These are phyloP conservation scores for Sacculina carcini DNA, from an alignment of 2,888 invertebrate genomes.

Conservation along the genomic window DNA sequence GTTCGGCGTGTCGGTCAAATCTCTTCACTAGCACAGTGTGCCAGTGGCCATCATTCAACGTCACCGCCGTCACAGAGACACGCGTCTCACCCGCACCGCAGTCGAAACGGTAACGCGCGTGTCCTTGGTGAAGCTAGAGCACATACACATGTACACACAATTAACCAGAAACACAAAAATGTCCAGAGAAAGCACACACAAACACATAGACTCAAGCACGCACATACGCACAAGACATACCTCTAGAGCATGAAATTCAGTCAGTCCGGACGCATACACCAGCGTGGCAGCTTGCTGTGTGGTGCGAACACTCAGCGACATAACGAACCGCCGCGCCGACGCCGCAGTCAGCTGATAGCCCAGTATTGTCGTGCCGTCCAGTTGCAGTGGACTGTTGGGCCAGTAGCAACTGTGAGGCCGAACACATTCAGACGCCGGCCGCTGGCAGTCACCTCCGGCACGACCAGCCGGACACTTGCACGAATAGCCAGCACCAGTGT, in stretches of 20 bases:
- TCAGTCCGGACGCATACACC: conserved; percentile 55
- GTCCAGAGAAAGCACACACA: no score
- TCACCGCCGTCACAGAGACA: conserved; percentile 44
- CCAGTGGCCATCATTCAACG: conserved; percentile 57
- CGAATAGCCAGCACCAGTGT: conserved; percentile 42
- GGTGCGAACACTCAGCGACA: conserved; percentile 52
- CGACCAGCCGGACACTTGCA: conserved; percentile 54
- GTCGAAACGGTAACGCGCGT: conserved; percentile 68
- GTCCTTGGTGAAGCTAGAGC: conserved; percentile 42
- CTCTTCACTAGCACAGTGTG: conserved; percentile 49
- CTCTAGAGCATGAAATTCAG: conserved; percentile 72
- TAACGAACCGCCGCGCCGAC: conserved; percentile 34
- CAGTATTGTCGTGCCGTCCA: no score
- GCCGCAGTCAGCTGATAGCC: no score
- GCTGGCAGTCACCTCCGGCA: conserved; percentile 35
- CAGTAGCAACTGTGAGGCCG: no score
- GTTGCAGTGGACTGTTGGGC: no score
- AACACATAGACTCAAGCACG: no score
- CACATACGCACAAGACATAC: no score
- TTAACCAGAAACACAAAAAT: no score
- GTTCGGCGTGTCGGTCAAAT: conserved; percentile 45
- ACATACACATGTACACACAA: no score
- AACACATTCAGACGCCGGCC: no score
- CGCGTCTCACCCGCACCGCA: conserved; percentile 70
- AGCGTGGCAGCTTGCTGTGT: conserved; percentile 55